phyloP scores from a whole-genome alignment of 2,113 vertebrate species.

The Chloebia gouldiae region DNA sequence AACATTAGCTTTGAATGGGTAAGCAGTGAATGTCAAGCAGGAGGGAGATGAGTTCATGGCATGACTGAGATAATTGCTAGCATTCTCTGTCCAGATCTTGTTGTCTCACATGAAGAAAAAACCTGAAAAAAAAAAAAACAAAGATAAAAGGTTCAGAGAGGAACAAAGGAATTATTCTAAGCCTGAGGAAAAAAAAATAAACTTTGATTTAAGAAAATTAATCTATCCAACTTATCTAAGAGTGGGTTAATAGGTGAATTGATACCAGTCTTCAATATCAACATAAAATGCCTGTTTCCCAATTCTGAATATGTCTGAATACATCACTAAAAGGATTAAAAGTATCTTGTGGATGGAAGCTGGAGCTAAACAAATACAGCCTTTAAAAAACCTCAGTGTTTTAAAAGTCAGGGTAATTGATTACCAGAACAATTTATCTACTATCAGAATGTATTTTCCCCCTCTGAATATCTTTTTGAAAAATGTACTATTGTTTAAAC shows the following conservation, averaged over 20 bases:
- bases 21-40: constrained; percentile 48
- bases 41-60: constrained; percentile 28
- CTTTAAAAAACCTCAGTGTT: neutral
- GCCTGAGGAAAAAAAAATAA: neutral
- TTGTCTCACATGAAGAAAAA: constrained; percentile 17
- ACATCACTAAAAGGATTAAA: neutral
- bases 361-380: neutral
- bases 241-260: neutral
- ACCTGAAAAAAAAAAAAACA: neutral
- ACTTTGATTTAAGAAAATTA: neutral
- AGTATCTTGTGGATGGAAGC: neutral
- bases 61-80: constrained; percentile 30
- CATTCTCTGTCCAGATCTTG: neutral
- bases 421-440: neutral
- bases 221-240: neutral
- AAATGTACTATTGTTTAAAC: constrained; percentile 22
- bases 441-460: neutral
- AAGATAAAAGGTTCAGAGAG: neutral
- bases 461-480: constrained; percentile 26
- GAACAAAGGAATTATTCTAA: neutral
- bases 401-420: neutral
- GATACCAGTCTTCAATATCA: neutral
- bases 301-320: neutral
- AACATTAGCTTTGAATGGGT: constrained; percentile 49
- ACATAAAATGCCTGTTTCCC: neutral